phyloP scores from a whole-genome alignment of 1,140 invertebrate genomes.

The Drosophila tristis region DNA sequence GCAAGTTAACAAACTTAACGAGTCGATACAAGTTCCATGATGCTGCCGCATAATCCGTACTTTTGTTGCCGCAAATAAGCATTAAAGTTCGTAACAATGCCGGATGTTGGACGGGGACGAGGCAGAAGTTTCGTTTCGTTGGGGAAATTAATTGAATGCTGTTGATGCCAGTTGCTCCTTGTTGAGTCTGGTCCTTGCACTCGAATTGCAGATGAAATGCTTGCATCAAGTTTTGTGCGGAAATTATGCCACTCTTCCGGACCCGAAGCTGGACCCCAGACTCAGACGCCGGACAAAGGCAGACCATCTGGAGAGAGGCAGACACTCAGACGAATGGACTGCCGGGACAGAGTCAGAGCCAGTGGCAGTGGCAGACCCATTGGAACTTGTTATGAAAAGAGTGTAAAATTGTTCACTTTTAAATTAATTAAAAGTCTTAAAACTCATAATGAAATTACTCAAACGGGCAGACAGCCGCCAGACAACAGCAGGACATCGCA shows the following conservation, averaged over 20 bases:
- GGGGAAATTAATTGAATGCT: conserved; percentile 74
- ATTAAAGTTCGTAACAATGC: conserved; percentile 64
- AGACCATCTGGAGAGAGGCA: neutral
- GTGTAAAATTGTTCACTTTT: conserved; percentile 76
- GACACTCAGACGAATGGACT: neutral
- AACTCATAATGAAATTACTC: conserved; percentile 79
- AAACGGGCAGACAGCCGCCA: conserved; percentile 41
- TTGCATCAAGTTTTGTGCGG: conserved; percentile 72
- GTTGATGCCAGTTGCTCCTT: conserved; percentile 45
- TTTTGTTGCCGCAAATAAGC: conserved; percentile 64
- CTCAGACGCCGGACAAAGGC: neutral
- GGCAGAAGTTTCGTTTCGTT: conserved; percentile 52
- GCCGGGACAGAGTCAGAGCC: conserved; percentile 1
- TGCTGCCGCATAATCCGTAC: conserved; percentile 37
- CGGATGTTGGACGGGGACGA: conserved; percentile 42
- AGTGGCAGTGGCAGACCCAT: neutral
- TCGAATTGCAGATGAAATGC: conserved; percentile 73
- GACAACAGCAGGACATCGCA: neutral
- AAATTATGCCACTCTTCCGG: conserved; percentile 74
- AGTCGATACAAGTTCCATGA: conserved; percentile 48
- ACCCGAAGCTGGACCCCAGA: conserved; percentile 15
- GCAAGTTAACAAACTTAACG: conserved; percentile 24
- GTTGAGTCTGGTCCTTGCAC: conserved; percentile 23
- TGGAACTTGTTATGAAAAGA: conserved; percentile 48
- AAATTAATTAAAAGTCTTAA: conserved; percentile 80